Evolutionary conservation across 2,888 invertebrate genomes (phyloP), one percentile per base, ranked within the genome.

Genomic region (Troides aeacus): DNA sequence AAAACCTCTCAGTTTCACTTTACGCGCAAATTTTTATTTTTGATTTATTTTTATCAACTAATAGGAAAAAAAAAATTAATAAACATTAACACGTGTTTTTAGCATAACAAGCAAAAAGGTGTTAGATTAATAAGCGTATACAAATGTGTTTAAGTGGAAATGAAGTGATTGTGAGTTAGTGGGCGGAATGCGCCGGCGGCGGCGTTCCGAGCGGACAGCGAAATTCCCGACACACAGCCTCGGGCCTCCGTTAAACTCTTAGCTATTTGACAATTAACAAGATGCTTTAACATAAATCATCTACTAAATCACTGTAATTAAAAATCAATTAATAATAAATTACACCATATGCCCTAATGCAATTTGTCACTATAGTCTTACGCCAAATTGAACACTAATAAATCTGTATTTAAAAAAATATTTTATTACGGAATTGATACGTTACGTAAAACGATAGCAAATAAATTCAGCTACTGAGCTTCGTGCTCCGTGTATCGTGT

Each of bases 391-490:
- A 59, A 4, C 18, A 24, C 8, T 58, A 65, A 46, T 65, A n/a
- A 36, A 68, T 56, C 59, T 10, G 18, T 53, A 53, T 53, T 36
- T 39, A 58, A 46, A 69, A 69, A 69, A 59, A 66, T 64, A 66
- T 70, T 62, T 66, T 66, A 70, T 70, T 36, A 74, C 72, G 71
- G 73, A 78, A 79, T 78, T 77, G 76, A 76, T 73, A 76, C 72
- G 75, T 77, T 73, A 75, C 70, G 68, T 71, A 71, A 72, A 73
- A 73, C 71, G 73, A 74, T 74, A 72, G 74, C 75, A 74, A 75
- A 78, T 76, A 75, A 76, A 76, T 78, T 77, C 73, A 74, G 87
- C 88, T 88, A 87, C 88, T 76, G 86, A 83, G 79, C 74, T 75
- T 75, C 69, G 72, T 72, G 75, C 74, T 73, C 74, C 78, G 78